A percentile compares a stretch with the other conserved stretches of the same genome.
phyloP scores from a whole-genome alignment of 2,888 invertebrate genomes.

The Apoda limacodes region DNA sequence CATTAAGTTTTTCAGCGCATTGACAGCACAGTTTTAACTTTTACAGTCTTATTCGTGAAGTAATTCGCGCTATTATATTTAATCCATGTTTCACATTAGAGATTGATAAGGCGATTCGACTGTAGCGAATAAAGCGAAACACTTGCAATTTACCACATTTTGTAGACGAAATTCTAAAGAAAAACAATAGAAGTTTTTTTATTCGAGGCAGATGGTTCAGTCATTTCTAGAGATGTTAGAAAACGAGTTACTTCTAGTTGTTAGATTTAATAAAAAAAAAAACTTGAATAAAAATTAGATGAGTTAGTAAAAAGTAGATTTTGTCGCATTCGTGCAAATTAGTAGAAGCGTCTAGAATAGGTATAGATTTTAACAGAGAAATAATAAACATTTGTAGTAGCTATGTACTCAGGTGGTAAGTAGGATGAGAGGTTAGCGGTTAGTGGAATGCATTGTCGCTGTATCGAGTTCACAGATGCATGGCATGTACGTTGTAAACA shows the following conservation, averaged over 20 bases:
- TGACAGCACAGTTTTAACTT: no score
- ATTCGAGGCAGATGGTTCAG: conserved; percentile 65
- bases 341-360: no score
- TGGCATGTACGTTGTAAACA: conserved; percentile 80
- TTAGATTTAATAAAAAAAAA: no score
- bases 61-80: conserved; percentile 56
- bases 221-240: conserved; percentile 63
- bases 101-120: conserved; percentile 62
- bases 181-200: conserved; percentile 63
- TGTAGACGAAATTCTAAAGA: conserved; percentile 51
- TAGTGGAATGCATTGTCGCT: conserved; percentile 66
- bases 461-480: conserved; percentile 80
- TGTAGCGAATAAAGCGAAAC: conserved; percentile 52
- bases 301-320: no score
- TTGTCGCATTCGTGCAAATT: no score
- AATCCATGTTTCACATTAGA: conserved; percentile 62
- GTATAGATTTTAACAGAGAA: no score
- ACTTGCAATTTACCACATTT: conserved; percentile 55
- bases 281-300: no score
- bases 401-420: no score
- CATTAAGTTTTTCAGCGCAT: no score
- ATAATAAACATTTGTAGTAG: no score
- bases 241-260: no score
- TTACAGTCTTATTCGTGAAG: no score
- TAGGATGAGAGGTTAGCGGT: conserved; percentile 52